Evolutionary conservation across 2,888 invertebrate genomes (phyloP).

Genomic region (Eupithecia abbreviata): DNA sequence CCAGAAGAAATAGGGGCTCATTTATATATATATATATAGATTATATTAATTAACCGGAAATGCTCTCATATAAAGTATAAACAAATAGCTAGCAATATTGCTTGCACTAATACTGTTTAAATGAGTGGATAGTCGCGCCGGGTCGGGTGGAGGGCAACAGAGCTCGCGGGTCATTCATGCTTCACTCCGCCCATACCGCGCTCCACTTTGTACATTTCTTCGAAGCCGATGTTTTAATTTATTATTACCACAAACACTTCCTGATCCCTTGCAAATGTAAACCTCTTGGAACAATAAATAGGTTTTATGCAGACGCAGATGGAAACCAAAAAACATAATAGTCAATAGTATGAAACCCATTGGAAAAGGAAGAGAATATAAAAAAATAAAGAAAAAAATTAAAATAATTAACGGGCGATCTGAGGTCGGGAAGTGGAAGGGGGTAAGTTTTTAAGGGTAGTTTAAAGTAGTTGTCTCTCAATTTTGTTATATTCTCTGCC

Average conservation of each 20-base stretch:
- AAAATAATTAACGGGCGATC: too few species aligned
- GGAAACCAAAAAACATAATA: too few species aligned
- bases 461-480: too few species aligned
- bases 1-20: too few species aligned
- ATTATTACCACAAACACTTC: slow-evolving; percentile 43
- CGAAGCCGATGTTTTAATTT: slow-evolving; percentile 45
- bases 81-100: slow-evolving; percentile 40
- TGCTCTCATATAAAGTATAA: slow-evolving; percentile 15
- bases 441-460: too few species aligned
- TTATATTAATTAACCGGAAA: neutral
- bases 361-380: too few species aligned
- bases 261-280: slow-evolving; percentile 30
- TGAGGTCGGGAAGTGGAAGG: too few species aligned
- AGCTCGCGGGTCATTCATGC: slow-evolving; percentile 69
- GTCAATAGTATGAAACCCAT: too few species aligned
- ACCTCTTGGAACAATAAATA: slow-evolving; percentile 12
- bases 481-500: too few species aligned
- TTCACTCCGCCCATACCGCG: slow-evolving; percentile 68
- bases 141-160: slow-evolving; percentile 65
- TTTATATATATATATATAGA: too few species aligned
- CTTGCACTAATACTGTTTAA: slow-evolving; percentile 56
- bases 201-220: slow-evolving; percentile 59
- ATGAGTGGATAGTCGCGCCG: slow-evolving; percentile 57
- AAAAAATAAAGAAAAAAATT: too few species aligned
- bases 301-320: neutral